These are phyloP conservation scores for Pharmacophagus antenor DNA, from an alignment of 2,888 invertebrate genomes.

Conservation along the genomic window DNA sequence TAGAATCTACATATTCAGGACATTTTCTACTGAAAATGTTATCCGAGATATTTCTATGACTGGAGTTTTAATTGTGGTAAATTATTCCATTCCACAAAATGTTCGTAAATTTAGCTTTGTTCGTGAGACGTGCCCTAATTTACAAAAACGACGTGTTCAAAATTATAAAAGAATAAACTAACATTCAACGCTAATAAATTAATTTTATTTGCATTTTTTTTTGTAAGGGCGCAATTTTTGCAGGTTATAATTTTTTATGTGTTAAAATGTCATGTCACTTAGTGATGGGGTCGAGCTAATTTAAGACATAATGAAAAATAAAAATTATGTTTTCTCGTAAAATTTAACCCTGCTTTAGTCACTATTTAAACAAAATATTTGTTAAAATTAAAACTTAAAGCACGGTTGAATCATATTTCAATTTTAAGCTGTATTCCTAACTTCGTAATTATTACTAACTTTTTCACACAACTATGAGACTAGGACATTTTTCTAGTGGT, in stretches of 20 bases:
- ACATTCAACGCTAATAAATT: neutral
- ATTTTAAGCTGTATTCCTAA: too few species aligned
- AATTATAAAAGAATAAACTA: neutral
- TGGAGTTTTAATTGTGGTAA: neutral
- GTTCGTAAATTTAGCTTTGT: conserved; percentile 29
- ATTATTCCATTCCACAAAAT: neutral
- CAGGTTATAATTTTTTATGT: neutral
- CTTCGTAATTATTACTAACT: too few species aligned
- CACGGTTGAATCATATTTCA: too few species aligned
- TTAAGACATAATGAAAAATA: neutral
- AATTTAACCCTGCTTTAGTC: neutral
- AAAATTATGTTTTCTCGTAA: neutral
- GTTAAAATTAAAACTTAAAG: too few species aligned
- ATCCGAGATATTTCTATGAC: neutral
- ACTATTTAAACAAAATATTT: neutral
- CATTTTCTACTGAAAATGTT: neutral
- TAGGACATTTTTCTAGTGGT: too few species aligned
- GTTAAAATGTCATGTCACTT: neutral
- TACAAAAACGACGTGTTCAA: neutral
- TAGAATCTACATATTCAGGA: neutral
- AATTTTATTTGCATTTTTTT: neutral
- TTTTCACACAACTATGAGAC: too few species aligned
- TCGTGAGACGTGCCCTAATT: neutral
- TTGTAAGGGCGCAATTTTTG: neutral
- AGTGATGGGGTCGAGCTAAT: neutral